Base-by-base conservation (phyloP, 2,113 vertebrate species). In the Xerus inauris region DNA sequence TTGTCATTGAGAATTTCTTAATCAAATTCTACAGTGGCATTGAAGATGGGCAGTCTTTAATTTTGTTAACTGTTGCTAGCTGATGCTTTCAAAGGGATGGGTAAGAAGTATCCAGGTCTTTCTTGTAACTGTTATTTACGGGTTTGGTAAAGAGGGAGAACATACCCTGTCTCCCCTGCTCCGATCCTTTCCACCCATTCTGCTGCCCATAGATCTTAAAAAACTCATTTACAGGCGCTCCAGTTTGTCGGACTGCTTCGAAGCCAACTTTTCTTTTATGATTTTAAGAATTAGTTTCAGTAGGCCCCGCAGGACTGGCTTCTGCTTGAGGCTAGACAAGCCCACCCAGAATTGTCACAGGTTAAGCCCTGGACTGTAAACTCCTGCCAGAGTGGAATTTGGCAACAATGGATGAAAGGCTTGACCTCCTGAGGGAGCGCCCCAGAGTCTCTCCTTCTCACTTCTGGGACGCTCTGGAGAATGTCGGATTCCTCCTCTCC, bases 321-420 rank as follows among this genome's bases (percentile, higher is more conserved):
- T 96, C 87, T 96, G 95, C 95, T 95, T 97, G 54, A 0, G 94
- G 89, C 82, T 94, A 97, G 94, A 84, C 88, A 95, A 97, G 97
- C 93, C 97, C 96, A 98, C 95, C 96, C 92, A 97, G 87, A 80
- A 91, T 35, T 82, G 14, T 96, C 3, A 28, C 84, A 96, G 96
- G 94, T 98, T 98, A 98, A 98, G 81, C 96, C 97, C 84, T 92
- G 94, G 95, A 82, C 95, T 98, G 96, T 96, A 94, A 96, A 97
- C 82, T 97, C 89, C 24, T 94, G 87, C 96, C 94, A 65, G 91
- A 82, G 96, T 95, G 89, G 96, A 96, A 92, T 90, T 96, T 38
- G 92, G 94, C 89, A 98, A 97, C 96, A 97, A 92, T 97, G 94
- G 97, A 97, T 97, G 88, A 98, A 98, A 97, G 94, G 92, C 87